Percentiles rank a stretch among this genome's conserved stretches.
These are phyloP conservation scores for Denticeps clupeoides DNA, from an alignment of 2,797 vertebrate genomes.

Conservation along the genomic window DNA sequence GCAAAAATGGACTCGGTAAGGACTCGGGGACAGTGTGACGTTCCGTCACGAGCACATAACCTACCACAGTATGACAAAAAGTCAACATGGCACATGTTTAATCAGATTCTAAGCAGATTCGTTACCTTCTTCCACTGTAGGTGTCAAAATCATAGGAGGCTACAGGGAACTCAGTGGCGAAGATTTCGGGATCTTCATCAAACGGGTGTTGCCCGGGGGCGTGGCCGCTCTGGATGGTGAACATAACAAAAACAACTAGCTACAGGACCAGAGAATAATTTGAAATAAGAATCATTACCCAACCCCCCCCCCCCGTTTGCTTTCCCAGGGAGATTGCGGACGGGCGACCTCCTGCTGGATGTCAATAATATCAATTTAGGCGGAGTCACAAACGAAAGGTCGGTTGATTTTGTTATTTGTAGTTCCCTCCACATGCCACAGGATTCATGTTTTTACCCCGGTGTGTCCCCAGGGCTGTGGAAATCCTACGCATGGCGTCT, in stretches of 20 bases:
- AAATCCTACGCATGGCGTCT: slow-evolving; percentile 69
- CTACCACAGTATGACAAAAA: too few relatives aligned
- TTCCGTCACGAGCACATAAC: not conserved
- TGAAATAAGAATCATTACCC: too few relatives aligned
- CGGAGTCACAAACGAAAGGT: slow-evolving; percentile 73
- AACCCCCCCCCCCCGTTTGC: slow-evolving; percentile 5
- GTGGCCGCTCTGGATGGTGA: slow-evolving; percentile 67
- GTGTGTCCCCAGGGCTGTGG: slow-evolving; percentile 60
- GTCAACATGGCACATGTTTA: too few relatives aligned
- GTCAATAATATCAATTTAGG: slow-evolving; percentile 73
- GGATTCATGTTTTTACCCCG: not conserved
- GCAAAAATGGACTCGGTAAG: slow-evolving; percentile 74
- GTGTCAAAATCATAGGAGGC: slow-evolving; percentile 77
- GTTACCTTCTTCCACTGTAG: slow-evolving; percentile 37
- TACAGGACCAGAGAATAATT: not conserved
- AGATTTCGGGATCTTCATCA: slow-evolving; percentile 76
- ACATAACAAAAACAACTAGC: too few relatives aligned
- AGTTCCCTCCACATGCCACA: too few relatives aligned
- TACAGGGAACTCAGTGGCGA: slow-evolving; percentile 64
- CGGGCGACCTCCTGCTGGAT: slow-evolving; percentile 76
- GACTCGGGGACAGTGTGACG: slow-evolving; percentile 16
- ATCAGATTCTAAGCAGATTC: too few relatives aligned
- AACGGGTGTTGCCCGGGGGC: slow-evolving; percentile 66
- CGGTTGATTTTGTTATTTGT: too few relatives aligned
- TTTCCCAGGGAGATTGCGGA: slow-evolving; percentile 63